Base-by-base conservation (phyloP, 2,797 vertebrate genomes). In the Diglossa cyanea region DNA sequence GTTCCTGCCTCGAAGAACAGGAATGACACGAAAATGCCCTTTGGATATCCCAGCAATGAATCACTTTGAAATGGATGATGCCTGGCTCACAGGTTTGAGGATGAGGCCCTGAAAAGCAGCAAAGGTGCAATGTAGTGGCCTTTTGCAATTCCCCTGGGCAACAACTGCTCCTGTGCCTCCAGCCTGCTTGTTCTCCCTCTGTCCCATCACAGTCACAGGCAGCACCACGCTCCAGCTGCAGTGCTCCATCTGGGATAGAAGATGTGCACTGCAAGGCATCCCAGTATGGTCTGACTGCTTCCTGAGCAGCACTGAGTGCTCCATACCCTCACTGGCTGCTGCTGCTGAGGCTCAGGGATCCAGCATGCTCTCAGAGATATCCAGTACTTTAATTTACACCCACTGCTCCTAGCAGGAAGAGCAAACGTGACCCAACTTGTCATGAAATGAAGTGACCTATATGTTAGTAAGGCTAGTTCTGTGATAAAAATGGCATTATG, bases 161-260 rank as follows among this genome's bases (percentile, higher is more conserved):
- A 2, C 18, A 53, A 2, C 13, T 6, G 68, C 31, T 75, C 50
- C 42, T 53, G n/a, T 42, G 26, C 42, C 42, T 40, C 31, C 67
- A 35, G 39, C 26, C 37, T 65, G 14, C 47, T 58, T 28, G 5
- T 45, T 30, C 9, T 35, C 30, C 40, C 44, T 55, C 62, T n/a
- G 9, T 3, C 6, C 21, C 61, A 10, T 2, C 35, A 37, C 53
- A 83, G 60, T 3, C 1, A 0, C 26, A 1, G 1, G 24, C 47
- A 60, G 28, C 37, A n/a, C 35, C 24, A 6, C 0, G 1, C 45
- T 74, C 9, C 4, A 9, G 21, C 24, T 42, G 35, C 28, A 61
- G 5, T 10, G 51, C 20, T 44, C 1, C 6, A 31, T 53, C 4
- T 67, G 60, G 30, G 26, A 48, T 6, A 42, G 40, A 10, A 26